These are phyloP conservation scores for Drosophila equinoxialis DNA, from an alignment of 1,140 invertebrate species.

Conservation along the genomic window DNA sequence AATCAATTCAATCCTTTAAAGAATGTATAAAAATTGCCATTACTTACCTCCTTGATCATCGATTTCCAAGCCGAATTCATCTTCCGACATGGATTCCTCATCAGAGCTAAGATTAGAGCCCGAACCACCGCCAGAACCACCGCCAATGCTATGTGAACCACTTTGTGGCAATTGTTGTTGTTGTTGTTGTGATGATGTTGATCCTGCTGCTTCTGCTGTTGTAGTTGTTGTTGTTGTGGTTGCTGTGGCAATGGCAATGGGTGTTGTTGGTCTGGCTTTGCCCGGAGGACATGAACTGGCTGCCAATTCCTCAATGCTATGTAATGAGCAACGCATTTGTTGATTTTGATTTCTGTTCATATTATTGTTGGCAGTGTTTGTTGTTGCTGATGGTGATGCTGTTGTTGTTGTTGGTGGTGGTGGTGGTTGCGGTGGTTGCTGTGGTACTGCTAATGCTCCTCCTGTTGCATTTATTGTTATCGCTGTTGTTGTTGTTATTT, in stretches of 20 bases:
- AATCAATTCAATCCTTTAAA: constrained; percentile 1
- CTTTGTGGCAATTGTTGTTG: constrained; percentile 33
- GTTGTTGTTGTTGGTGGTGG: not conserved
- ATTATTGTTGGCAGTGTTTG: constrained; percentile 18
- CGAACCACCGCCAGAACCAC: not conserved
- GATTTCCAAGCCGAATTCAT: constrained; percentile 70
- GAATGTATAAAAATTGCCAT: not conserved
- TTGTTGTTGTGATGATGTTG: constrained; percentile 46
- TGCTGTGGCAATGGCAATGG: constrained; percentile 24
- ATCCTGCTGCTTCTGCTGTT: constrained; percentile 26
- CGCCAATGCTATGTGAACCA: constrained; percentile 49
- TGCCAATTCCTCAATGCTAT: constrained; percentile 73
- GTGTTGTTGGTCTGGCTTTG: constrained; percentile 20
- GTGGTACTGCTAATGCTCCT: constrained; percentile 26
- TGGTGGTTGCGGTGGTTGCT: not conserved
- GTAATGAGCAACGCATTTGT: constrained; percentile 48
- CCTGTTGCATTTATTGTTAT: constrained; percentile 38
- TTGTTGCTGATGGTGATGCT: constrained; percentile 17
- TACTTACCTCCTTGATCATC: constrained; percentile 72
- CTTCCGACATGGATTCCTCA: constrained; percentile 74
- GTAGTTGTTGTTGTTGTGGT: constrained; percentile 26
- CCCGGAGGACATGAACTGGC: constrained; percentile 60
- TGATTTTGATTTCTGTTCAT: constrained; percentile 50
- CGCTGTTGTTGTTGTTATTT: constrained; percentile 39
- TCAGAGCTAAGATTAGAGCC: constrained; percentile 68